Conservation (phyloP, 1,140 invertebrate genomes). For the Palaemon carinicauda region DNA sequence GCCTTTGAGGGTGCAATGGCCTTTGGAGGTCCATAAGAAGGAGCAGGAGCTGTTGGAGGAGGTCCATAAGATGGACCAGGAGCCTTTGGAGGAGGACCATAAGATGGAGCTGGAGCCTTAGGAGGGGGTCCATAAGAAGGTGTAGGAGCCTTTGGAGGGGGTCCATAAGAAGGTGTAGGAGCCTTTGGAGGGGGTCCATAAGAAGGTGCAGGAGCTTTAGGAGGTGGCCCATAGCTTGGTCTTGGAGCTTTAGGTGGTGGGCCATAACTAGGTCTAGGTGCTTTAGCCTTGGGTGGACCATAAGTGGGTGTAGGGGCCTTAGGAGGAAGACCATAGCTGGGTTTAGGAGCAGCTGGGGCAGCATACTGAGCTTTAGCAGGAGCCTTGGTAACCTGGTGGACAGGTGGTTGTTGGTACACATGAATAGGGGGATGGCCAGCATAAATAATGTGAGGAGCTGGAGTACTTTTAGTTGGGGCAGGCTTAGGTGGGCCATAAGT, state of each 20-base stretch:
- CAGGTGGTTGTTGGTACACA: conserved; percentile 64
- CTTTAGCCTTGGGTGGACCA: conserved; percentile 15
- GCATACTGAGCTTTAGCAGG: conserved; percentile 33
- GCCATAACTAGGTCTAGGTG: background rate
- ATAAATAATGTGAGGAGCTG: conserved; percentile 65
- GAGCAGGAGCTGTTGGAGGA: conserved; percentile 29
- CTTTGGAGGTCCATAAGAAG: conserved; percentile 32
- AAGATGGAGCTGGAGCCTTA: conserved; percentile 39
- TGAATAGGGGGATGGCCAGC: conserved; percentile 65
- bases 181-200: conserved; percentile 50
- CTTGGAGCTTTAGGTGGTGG: background rate
- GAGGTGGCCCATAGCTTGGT: conserved; percentile 15
- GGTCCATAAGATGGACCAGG: conserved; percentile 38
- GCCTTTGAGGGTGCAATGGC: too few species aligned
- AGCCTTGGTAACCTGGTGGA: conserved; percentile 58
- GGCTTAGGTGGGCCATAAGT: conserved; percentile 49
- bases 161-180: conserved; percentile 10
- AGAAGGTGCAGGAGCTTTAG: background rate
- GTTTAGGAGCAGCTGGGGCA: conserved; percentile 35
- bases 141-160: conserved; percentile 34
- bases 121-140: conserved; percentile 42
- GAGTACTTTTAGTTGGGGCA: conserved; percentile 41
- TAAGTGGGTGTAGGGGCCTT: conserved; percentile 22
- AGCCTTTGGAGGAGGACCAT: conserved; percentile 46
- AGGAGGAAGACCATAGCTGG: conserved; percentile 39